Base-by-base conservation (phyloP, 2,888 invertebrate species). In the Eristalis tenax region DNA sequence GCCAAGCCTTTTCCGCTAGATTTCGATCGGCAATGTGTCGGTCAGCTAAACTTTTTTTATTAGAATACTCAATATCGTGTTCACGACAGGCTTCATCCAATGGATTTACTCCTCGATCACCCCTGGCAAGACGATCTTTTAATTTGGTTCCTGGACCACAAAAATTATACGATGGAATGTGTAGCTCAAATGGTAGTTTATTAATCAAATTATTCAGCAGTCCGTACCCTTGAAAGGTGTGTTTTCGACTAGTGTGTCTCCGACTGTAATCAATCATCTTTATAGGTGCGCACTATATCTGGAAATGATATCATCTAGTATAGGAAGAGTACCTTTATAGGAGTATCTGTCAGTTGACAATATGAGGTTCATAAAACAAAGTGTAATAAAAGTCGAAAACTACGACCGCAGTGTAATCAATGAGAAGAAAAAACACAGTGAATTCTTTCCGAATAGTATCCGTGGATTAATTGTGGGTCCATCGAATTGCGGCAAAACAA, bases 131-230 rank as follows among this genome's bases (percentile, higher is more conserved):
- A 61, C 90, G 80, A 83, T 90, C 68, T 50, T 68, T 57, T 82
- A 90, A 77, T 83, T 90, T 89, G 38, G 90, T 90, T 15, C 90
- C 90, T 13, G 90, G 90, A 22, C 89, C 90, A 84, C 90, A 91
- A 78, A 89, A 91, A 50, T 91, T 89, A 88, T 91, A 91, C 6
- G 89, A 89, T 6, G 89, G 89, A 22, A 89, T 35, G 89, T 89
- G 89, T 26, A 87, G 22, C 63, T 89, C 89, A 57, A 90, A n/a
- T 10, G 90, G 90, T 57, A 89, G 63, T 32, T 88, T 85, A 66
- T 89, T 86, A 18, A 89, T 90, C 40, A 83, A 28, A 11, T 50
- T 75, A 69, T 90, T 70, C 28, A 86, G 18, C 5, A 88, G 28
- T 26, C 82, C 73, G 22, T 64, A 32, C 11, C 76, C 70, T 13